A percentile compares a stretch with the other conserved stretches of the same genome.
These are phyloP conservation scores for Atlantisia rogersi DNA, from an alignment of 2,113 vertebrate genomes.

Conservation along the genomic window DNA sequence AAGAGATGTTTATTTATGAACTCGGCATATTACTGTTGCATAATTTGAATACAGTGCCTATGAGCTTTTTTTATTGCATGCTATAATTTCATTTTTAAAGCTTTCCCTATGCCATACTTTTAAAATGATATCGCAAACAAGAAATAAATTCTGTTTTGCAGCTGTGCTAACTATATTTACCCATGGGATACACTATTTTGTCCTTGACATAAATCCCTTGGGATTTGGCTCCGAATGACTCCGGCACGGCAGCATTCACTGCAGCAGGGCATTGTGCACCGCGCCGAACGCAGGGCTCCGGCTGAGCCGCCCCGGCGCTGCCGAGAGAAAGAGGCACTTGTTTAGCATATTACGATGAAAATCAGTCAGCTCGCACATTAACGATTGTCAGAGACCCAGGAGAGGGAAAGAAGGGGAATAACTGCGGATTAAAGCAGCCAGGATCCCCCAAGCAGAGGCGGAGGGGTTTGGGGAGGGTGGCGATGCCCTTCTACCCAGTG, in stretches of 20 bases:
- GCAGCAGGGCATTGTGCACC: neutral
- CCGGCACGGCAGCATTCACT: conserved; percentile 33
- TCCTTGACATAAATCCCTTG: conserved; percentile 75
- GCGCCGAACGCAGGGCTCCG: neutral
- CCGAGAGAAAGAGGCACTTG: conserved; percentile 12
- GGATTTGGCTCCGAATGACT: conserved; percentile 62
- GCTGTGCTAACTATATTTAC: conserved; percentile 75
- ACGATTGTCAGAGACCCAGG: neutral
- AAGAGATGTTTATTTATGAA: conserved; percentile 82
- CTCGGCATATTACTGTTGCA: conserved; percentile 75
- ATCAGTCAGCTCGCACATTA: conserved; percentile 29
- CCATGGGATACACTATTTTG: conserved; percentile 77
- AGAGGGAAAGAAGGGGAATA: conserved; percentile 18
- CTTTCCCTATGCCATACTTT: conserved; percentile 78
- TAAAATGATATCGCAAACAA: conserved; percentile 81
- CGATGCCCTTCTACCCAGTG: neutral
- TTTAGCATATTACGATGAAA: conserved; percentile 51
- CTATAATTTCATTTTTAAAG: conserved; percentile 85
- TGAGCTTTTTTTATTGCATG: conserved; percentile 78
- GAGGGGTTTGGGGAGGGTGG: neutral
- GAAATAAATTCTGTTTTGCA: conserved; percentile 82
- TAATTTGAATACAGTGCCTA: conserved; percentile 84
- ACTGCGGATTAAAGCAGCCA: neutral
- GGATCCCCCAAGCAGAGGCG: conserved; percentile 5
- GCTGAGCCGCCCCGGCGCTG: neutral